Evolutionary conservation across 2,113 vertebrate genomes (phyloP), one percentile per base, ranked within the genome.

Genomic region (Promerops cafer): DNA sequence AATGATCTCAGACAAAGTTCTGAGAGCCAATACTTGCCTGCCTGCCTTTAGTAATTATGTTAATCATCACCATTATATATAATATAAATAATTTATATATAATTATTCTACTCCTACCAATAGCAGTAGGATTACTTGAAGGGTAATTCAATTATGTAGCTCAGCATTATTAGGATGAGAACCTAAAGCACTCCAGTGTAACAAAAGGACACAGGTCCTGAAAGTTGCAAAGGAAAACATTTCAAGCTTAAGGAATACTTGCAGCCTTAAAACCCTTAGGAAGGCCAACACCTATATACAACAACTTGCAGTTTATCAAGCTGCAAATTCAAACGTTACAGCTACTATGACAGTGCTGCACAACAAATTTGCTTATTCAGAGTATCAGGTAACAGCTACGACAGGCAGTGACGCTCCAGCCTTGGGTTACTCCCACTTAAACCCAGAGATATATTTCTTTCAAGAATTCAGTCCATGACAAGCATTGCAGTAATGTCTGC

Each of bases 301-400:
- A 76, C 12, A 69, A n/a, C 49, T 60, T 64, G 28, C 28, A 89
- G 56, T 19, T 81, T 39, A 82, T 42, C 70, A 87, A 35, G 42
- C 39, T 75, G 53, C 42, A 74, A 47, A 84, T 77, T 88, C 42
- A 91, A 96, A 56, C 5, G 7, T 37, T 90, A 33, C 14, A 90
- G 74, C 45, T 74, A 63, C 81, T 76, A 59, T 42, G 75, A 91
- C 78, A 90, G 72, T 53, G 3, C 50, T 11, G 33, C 56, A 88
- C 83, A 95, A 92, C 88, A 91, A 74, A 81, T 93, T 82, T 94
- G 65, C 78, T 95, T 95, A 89, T 96, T 96, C 71, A 94, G 49
- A 88, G 74, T 75, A 64, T 90, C 93, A 90, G 77, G 64, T 96
- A 84, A 88, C 91, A 89, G 52, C 83, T 54, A 69, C 2, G 1